Conservation (phyloP, 2,113 vertebrate genomes). For the Dunckerocampus dactyliophorus region DNA sequence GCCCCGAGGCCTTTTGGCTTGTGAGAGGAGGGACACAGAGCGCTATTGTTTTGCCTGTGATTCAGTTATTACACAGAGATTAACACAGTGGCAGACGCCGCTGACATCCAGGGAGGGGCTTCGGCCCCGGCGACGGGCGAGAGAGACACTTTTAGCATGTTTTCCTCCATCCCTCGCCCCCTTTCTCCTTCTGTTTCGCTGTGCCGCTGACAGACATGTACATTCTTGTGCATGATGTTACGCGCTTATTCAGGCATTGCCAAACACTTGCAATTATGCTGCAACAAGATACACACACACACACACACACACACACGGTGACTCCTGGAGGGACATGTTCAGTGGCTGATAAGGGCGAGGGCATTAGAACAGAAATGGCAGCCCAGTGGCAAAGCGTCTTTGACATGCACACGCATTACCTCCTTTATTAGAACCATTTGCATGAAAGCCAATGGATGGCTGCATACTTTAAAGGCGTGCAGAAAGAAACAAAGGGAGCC, state of each 20-base stretch:
- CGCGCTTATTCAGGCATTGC: slow-evolving; percentile 32
- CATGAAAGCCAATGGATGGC: neutral
- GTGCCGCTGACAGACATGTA: slow-evolving; percentile 30
- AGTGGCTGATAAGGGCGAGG: slow-evolving; percentile 51
- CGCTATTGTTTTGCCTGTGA: slow-evolving; percentile 60
- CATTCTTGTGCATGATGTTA: slow-evolving; percentile 24
- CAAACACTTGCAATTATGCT: slow-evolving; percentile 36
- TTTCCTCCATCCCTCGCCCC: slow-evolving; percentile 2
- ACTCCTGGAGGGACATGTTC: slow-evolving; percentile 48
- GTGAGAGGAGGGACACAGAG: slow-evolving; percentile 49
- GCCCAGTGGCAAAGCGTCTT: slow-evolving; percentile 23
- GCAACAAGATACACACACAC: neutral
- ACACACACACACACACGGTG: neutral
- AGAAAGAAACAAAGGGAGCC: slow-evolving; percentile 1
- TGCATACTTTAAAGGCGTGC: slow-evolving; percentile 8
- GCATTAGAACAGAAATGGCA: slow-evolving; percentile 43
- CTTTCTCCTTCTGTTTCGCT: slow-evolving; percentile 31
- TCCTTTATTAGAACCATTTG: neutral
- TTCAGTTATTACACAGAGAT: slow-evolving; percentile 68
- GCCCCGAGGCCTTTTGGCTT: slow-evolving; percentile 59
- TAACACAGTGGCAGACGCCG: slow-evolving; percentile 57
- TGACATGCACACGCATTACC: slow-evolving; percentile 1
- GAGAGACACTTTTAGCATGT: slow-evolving; percentile 35
- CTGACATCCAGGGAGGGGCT: slow-evolving; percentile 55
- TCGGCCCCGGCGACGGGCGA: slow-evolving; percentile 44